Percentiles rank a stretch among this genome's conserved stretches.
These are phyloP conservation scores for Morinoia aosen DNA, from an alignment of 2,888 invertebrate genomes.

Conservation along the genomic window DNA sequence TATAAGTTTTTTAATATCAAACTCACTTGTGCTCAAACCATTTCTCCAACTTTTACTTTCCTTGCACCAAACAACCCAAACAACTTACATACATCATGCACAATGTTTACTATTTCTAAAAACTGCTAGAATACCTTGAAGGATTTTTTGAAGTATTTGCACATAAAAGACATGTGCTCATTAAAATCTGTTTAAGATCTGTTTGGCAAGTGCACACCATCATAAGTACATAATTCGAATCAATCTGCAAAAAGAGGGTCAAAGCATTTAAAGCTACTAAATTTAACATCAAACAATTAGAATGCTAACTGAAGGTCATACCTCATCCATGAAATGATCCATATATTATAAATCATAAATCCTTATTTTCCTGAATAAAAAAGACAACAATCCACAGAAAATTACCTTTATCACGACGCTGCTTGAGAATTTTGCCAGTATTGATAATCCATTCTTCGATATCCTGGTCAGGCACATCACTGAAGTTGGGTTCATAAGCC, in stretches of 20 bases:
- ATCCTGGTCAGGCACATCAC: constrained; percentile 61
- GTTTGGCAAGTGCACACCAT: too few relatives aligned
- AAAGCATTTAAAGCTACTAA: neutral
- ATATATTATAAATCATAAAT: neutral
- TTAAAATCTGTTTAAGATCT: neutral
- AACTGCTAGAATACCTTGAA: neutral
- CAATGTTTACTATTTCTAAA: neutral
- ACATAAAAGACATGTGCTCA: neutral
- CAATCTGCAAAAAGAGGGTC: neutral
- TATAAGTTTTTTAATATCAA: too few relatives aligned
- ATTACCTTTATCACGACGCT: constrained; percentile 63
- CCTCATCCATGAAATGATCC: too few relatives aligned
- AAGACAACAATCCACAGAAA: neutral
- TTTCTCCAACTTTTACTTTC: neutral
- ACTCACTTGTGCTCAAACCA: too few relatives aligned
- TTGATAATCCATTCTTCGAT: constrained; percentile 62
- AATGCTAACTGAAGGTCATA: too few relatives aligned
- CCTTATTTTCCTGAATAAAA: neutral
- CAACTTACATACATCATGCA: neutral
- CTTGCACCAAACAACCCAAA: neutral
- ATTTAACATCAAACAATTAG: neutral
- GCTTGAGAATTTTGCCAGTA: constrained; percentile 60
- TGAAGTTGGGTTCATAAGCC: constrained; percentile 67
- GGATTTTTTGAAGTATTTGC: neutral
- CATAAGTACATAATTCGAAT: neutral